Conservation (phyloP, 1,140 invertebrate species). For the Homarus americanus region DNA sequence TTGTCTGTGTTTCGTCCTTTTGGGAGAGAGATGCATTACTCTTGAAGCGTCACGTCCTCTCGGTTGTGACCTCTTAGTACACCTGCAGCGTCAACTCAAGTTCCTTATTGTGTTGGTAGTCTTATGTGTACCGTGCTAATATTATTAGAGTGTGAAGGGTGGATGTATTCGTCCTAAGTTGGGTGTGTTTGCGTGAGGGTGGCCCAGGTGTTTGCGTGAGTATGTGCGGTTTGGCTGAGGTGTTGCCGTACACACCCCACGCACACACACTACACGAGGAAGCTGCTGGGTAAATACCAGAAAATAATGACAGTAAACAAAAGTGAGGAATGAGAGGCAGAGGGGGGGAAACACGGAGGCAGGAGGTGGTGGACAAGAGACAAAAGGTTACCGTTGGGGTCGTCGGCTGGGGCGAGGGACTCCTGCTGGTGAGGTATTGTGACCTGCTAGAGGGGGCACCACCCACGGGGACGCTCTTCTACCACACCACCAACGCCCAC, state of each 20-base stretch:
- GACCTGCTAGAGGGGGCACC: conserved; percentile 23
- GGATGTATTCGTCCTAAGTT: no score
- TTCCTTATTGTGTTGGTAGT: no score
- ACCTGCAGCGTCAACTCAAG: no score
- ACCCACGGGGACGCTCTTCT: background rate
- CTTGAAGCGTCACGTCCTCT: no score
- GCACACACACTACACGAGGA: conserved; percentile 14
- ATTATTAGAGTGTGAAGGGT: no score
- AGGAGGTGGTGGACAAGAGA: background rate
- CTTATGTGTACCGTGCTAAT: no score
- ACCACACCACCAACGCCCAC: background rate
- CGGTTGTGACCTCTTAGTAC: no score
- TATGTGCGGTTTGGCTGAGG: background rate
- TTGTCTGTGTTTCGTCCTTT: no score
- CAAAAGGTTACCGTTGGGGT: conserved; percentile 42
- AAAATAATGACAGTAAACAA: conserved; percentile 50
- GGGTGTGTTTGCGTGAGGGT: no score
- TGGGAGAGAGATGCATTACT: no score
- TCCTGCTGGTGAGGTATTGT: conserved; percentile 21
- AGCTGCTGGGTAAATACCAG: conserved; percentile 44
- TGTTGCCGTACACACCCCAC: background rate
- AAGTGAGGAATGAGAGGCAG: conserved; percentile 12
- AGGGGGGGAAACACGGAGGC: conserved; percentile 28
- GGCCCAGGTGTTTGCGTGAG: no score
- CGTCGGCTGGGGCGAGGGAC: conserved; percentile 7